Evolutionary conservation across 2,113 vertebrate genomes (phyloP).

Genomic region (Cynopterus brachyotis): DNA sequence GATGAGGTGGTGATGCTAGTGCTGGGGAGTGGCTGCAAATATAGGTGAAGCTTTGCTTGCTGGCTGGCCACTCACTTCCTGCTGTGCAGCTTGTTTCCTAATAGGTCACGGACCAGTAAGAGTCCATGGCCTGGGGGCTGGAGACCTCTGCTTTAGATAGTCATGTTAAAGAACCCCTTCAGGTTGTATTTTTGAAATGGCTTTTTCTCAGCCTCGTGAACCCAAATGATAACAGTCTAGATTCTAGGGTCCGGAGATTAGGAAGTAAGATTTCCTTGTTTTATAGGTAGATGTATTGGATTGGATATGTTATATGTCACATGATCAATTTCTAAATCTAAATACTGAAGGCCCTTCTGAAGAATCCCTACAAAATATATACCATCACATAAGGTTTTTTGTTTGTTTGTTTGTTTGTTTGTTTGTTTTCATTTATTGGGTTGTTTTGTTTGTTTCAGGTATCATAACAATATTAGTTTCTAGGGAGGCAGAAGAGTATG

Average conservation of each 20-base stretch:
- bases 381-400: background rate
- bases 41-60: too few species aligned
- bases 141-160: background rate
- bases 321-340: background rate
- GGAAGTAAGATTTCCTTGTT: background rate
- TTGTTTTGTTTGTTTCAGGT: background rate
- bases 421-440: background rate
- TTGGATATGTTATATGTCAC: background rate
- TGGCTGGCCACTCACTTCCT: too few species aligned
- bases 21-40: too few species aligned
- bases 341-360: background rate
- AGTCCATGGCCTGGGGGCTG: too few species aligned
- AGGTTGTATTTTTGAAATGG: background rate
- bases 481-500: background rate
- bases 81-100: too few species aligned
- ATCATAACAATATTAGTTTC: conserved; percentile 13
- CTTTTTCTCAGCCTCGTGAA: background rate
- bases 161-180: background rate
- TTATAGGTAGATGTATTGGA: background rate
- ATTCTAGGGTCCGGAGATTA: conserved; percentile 10
- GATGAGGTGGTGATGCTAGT: too few species aligned
- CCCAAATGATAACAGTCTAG: background rate
- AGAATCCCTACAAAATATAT: conserved; percentile 14
- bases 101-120: too few species aligned
- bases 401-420: background rate